phyloP scores from a whole-genome alignment of 1,140 invertebrate genomes.

The Myzus persicae region DNA sequence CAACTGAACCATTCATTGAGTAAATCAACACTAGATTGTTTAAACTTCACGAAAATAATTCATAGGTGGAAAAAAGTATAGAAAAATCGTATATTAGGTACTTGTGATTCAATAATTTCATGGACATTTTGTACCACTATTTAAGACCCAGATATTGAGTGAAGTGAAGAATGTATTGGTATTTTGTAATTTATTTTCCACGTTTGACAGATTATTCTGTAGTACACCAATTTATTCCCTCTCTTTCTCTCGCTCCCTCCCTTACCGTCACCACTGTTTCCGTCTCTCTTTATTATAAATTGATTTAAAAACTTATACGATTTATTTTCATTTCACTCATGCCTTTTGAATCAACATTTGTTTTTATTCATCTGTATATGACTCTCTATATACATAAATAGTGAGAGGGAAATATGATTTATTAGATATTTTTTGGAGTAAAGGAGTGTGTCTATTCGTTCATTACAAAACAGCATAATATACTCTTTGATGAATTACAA shows the following conservation, averaged over 20 bases:
- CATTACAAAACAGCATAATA: not conserved
- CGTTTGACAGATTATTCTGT: slow-evolving; percentile 6
- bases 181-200: not conserved
- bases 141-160: too few relatives aligned
- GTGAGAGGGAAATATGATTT: not conserved
- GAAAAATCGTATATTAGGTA: not conserved
- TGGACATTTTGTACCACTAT: not conserved
- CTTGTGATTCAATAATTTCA: not conserved
- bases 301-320: not conserved
- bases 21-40: not conserved
- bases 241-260: not conserved
- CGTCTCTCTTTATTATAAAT: not conserved
- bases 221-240: not conserved
- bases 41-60: not conserved
- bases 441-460: not conserved
- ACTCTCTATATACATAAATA: not conserved
- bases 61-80: not conserved
- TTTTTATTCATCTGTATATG: not conserved
- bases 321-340: not conserved
- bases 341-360: not conserved
- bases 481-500: not conserved
- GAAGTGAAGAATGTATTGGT: not conserved
- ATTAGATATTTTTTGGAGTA: not conserved
- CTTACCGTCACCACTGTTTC: not conserved
- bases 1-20: not conserved